Evolutionary conservation across 2,797 vertebrate genomes (phyloP).

Genomic region (Melanotaenia boesemani): DNA sequence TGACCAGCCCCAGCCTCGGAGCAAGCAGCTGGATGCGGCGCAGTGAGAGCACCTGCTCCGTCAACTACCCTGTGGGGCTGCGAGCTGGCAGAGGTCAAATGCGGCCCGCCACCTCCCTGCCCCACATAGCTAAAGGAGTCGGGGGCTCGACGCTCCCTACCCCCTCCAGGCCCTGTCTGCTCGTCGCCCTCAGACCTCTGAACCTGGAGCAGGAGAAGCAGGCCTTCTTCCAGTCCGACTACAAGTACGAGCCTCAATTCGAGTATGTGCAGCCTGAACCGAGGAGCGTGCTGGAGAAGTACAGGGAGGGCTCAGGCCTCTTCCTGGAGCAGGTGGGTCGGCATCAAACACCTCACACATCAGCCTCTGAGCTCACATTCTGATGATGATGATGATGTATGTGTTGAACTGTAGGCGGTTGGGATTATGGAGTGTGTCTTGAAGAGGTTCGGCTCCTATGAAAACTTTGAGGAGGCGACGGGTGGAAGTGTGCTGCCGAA

Average conservation of each 20-base stretch:
- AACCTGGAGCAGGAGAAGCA: constrained; percentile 90
- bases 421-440: constrained; percentile 93
- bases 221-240: constrained; percentile 90
- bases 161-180: constrained; percentile 84
- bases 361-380: neutral
- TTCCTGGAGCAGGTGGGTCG: constrained; percentile 91
- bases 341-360: neutral
- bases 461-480: constrained; percentile 92
- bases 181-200: constrained; percentile 90
- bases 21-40: constrained; percentile 85
- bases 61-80: constrained; percentile 74
- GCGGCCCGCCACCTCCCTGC: constrained; percentile 89
- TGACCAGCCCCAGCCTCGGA: constrained; percentile 80
- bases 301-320: constrained; percentile 90
- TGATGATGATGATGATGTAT: neutral
- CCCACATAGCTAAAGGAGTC: constrained; percentile 86
- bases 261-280: constrained; percentile 89
- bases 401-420: constrained; percentile 84
- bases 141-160: constrained; percentile 39
- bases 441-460: constrained; percentile 92
- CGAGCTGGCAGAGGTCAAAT: constrained; percentile 71
- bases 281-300: constrained; percentile 89
- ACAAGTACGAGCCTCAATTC: constrained; percentile 93
- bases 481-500: constrained; percentile 92
- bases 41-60: constrained; percentile 87